phyloP scores from a whole-genome alignment of 2,888 invertebrate genomes.

The Ischnura elegans region DNA sequence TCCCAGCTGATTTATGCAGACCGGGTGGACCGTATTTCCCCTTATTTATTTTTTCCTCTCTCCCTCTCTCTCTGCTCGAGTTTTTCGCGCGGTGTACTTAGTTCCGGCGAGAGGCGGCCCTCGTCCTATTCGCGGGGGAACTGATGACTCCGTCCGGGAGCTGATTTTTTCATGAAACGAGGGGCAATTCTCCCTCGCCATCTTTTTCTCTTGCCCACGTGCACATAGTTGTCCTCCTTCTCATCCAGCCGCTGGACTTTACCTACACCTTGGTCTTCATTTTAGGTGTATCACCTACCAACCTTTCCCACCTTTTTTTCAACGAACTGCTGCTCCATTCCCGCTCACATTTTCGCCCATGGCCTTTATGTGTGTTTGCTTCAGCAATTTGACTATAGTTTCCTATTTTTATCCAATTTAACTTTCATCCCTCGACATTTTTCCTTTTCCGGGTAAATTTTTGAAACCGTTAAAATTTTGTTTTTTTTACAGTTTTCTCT shows the following conservation, averaged over 20 bases:
- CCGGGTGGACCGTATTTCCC: neutral
- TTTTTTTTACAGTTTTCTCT: too few relatives aligned
- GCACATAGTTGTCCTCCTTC: neutral
- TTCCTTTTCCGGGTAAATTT: too few relatives aligned
- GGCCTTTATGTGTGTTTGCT: too few relatives aligned
- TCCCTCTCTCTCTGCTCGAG: neutral
- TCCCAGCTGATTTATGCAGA: conserved; percentile 5
- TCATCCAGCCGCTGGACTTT: neutral
- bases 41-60: neutral
- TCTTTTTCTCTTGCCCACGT: neutral
- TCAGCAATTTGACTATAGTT: too few relatives aligned
- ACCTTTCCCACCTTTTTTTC: too few relatives aligned
- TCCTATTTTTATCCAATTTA: too few relatives aligned
- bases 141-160: neutral
- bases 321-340: too few relatives aligned
- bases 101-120: neutral
- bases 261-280: too few relatives aligned
- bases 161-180: conserved; percentile 21
- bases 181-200: neutral
- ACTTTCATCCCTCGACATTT: too few relatives aligned
- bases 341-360: too few relatives aligned
- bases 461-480: too few relatives aligned
- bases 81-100: neutral
- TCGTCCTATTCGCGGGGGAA: neutral
- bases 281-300: too few relatives aligned